Evolutionary conservation across 2,888 invertebrate genomes (phyloP).

Genomic region (Euzetes globulus): DNA sequence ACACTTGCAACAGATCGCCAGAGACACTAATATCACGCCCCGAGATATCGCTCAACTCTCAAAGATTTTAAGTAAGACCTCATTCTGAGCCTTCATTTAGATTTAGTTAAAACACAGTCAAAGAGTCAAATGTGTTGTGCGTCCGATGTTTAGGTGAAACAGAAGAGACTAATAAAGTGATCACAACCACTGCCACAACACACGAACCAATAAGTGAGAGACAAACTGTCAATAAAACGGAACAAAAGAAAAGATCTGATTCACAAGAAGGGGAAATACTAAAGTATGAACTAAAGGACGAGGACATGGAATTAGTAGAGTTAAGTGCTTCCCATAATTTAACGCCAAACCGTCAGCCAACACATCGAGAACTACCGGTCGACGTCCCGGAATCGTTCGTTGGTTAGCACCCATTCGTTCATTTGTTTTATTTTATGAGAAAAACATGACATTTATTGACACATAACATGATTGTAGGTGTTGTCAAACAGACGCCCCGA

Average conservation of each 20-base stretch:
- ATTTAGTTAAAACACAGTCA: not conserved
- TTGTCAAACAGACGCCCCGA: constrained; percentile 81
- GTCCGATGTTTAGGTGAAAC: constrained; percentile 25
- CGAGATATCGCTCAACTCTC: constrained; percentile 37
- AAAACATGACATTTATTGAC: not conserved
- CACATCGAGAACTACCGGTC: constrained; percentile 94
- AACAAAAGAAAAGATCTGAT: constrained; percentile 5
- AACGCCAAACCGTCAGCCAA: constrained; percentile 22
- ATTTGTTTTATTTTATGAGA: not conserved
- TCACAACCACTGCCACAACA: constrained; percentile 8
- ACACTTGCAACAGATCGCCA: constrained; percentile 35
- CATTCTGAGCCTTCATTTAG: not conserved
- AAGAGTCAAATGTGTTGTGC: not conserved
- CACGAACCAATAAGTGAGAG: not conserved
- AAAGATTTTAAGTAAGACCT: constrained; percentile 33
- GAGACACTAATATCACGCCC: constrained; percentile 34
- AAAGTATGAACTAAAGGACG: constrained; percentile 12
- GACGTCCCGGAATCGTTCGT: constrained; percentile 94
- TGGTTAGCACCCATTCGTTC: constrained; percentile 49
- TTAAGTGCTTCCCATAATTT: constrained; percentile 22
- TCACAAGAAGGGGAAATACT: constrained; percentile 8
- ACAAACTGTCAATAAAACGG: not conserved
- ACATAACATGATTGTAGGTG: constrained; percentile 41
- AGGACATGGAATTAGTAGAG: constrained; percentile 18
- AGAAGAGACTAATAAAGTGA: constrained; percentile 16